phyloP scores from a whole-genome alignment of 2,888 invertebrate genomes.

The Troilus luridus region DNA sequence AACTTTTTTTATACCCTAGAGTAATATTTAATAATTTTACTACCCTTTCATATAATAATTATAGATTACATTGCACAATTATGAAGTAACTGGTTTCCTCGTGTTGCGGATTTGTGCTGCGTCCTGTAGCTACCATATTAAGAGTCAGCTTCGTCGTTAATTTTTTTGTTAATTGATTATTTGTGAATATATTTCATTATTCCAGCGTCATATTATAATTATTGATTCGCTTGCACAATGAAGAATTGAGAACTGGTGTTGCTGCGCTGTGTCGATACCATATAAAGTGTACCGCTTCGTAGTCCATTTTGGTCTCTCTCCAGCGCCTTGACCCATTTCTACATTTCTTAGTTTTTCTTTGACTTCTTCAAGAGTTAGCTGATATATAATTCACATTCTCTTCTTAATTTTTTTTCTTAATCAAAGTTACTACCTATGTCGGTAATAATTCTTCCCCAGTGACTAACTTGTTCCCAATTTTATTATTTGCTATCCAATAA shows the following conservation, averaged over 20 bases:
- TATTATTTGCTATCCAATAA: too few species aligned
- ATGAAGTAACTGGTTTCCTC: neutral
- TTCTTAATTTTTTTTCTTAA: neutral
- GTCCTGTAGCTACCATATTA: slow-evolving; percentile 7
- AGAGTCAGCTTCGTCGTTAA: slow-evolving; percentile 21
- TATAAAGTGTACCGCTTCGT: slow-evolving; percentile 14
- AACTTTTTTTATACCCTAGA: too few species aligned
- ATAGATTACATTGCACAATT: neutral
- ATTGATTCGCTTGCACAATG: too few species aligned
- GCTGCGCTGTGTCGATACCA: neutral
- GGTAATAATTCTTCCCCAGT: too few species aligned
- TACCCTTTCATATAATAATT: neutral
- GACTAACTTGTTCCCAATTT: too few species aligned
- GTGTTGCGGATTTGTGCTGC: neutral
- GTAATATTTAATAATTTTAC: neutral
- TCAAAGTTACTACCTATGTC: neutral
- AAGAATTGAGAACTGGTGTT: neutral
- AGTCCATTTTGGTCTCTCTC: neutral
- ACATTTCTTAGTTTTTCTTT: neutral
- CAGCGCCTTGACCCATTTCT: slow-evolving; percentile 18
- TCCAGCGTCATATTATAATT: too few species aligned
- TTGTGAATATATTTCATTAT: too few species aligned
- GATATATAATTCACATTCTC: neutral
- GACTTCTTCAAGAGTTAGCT: neutral
- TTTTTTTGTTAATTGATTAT: neutral